A percentile compares a stretch with the other conserved stretches of the same genome.
These are phyloP conservation scores for Pteropus alecto DNA, from an alignment of 2,113 vertebrate genomes.

Conservation along the genomic window DNA sequence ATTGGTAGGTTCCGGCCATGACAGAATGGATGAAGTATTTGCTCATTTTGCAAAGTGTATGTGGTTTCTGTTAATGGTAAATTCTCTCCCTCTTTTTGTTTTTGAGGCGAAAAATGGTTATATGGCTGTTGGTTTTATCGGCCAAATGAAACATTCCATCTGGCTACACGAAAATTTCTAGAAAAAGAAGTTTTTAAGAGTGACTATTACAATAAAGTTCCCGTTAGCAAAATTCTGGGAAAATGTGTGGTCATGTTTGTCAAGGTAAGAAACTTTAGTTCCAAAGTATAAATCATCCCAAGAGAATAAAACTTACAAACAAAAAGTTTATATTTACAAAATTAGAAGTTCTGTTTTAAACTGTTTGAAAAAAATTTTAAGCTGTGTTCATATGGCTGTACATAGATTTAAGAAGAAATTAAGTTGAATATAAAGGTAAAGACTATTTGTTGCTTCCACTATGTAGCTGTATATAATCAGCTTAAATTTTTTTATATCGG, in stretches of 20 bases:
- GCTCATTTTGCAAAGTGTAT: conserved; percentile 24
- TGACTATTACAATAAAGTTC: conserved; percentile 99
- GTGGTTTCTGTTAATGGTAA: conserved; percentile 48
- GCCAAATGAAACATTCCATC: conserved; percentile 98
- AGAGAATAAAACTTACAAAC: conserved; percentile 14
- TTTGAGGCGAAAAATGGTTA: conserved; percentile 96
- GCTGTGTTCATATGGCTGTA: not conserved
- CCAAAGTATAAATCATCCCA: not conserved
- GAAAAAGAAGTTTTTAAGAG: conserved; percentile 99
- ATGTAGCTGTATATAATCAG: not conserved
- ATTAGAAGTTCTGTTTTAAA: not conserved
- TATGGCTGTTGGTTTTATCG: conserved; percentile 99
- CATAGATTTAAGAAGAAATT: conserved; percentile 25
- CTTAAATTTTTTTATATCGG: not conserved
- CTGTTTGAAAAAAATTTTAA: not conserved
- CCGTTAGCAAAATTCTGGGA: conserved; percentile 97
- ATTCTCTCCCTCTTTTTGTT: conserved; percentile 18
- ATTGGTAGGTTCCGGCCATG: not conserved
- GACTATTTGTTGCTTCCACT: not conserved
- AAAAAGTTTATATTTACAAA: not conserved
- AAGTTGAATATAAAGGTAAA: conserved; percentile 17
- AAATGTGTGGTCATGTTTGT: conserved; percentile 99
- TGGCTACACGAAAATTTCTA: conserved; percentile 97
- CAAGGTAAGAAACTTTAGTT: conserved; percentile 88
- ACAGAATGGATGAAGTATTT: conserved; percentile 9